Evolutionary conservation across 2,888 invertebrate genomes (phyloP).

Genomic region (Shargacucullia verbasci): DNA sequence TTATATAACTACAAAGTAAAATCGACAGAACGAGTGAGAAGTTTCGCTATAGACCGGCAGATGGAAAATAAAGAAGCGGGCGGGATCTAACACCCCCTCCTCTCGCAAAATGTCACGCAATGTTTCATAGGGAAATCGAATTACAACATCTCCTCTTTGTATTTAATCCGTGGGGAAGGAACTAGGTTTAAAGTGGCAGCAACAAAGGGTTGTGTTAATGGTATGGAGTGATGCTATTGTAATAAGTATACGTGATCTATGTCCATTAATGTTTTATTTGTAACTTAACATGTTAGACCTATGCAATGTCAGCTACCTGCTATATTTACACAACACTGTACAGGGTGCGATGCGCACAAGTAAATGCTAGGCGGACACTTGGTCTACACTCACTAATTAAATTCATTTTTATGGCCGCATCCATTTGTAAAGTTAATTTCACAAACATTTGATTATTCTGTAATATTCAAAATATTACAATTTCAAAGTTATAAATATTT

Average conservation of each 20-base stretch:
- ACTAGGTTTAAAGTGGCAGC: too few relatives aligned
- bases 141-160: too few relatives aligned
- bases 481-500: constrained; percentile 1
- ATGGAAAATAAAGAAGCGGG: too few relatives aligned
- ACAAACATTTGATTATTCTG: not conserved
- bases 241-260: constrained; percentile 59
- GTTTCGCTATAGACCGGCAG: too few relatives aligned
- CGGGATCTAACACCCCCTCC: too few relatives aligned
- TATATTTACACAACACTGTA: constrained; percentile 87
- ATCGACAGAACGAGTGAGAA: too few relatives aligned
- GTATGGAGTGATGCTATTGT: not conserved
- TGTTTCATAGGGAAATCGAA: too few relatives aligned
- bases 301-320: constrained; percentile 70
- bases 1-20: too few relatives aligned
- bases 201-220: not conserved
- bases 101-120: too few relatives aligned
- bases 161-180: too few relatives aligned
- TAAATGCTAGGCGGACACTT: constrained; percentile 79
- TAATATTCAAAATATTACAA: constrained; percentile 18
- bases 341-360: constrained; percentile 70
- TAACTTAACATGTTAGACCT: constrained; percentile 82
- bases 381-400: constrained; percentile 36
- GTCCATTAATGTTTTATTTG: constrained; percentile 86
- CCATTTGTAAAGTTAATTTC: not conserved
- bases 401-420: constrained; percentile 2